These are phyloP conservation scores for Hemibagrus guttatus DNA, from an alignment of 2,797 vertebrate species.

Conservation along the genomic window DNA sequence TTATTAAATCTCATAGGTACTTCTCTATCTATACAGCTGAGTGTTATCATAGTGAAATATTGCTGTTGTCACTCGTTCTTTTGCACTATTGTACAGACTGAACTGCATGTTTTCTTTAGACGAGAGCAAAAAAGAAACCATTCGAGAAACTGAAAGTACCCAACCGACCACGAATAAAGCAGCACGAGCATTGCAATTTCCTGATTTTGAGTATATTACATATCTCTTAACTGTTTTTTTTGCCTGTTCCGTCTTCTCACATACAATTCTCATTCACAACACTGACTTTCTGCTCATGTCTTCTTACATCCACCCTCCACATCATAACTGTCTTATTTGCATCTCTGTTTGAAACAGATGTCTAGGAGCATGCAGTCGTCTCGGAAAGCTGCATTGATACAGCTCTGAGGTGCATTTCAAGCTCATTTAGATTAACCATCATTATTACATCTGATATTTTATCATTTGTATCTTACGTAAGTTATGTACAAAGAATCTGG, in stretches of 20 bases:
- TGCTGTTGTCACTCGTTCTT: not conserved
- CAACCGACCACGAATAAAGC: not conserved
- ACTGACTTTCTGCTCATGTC: not conserved
- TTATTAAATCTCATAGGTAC: not conserved
- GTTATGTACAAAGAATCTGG: not conserved
- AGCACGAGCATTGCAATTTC: not conserved
- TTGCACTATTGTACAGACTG: not conserved
- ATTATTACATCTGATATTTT: not conserved
- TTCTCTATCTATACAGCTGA: not conserved
- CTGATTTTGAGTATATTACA: not conserved
- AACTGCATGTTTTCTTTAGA: not conserved
- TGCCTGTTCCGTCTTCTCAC: not conserved
- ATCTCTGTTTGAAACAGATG: not conserved
- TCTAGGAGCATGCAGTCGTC: not conserved
- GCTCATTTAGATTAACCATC: not conserved
- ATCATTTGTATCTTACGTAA: not conserved
- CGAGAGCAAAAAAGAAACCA: not conserved
- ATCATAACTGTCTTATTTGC: not conserved
- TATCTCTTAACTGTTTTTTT: not conserved
- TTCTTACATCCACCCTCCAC: not conserved
- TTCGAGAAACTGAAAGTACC: not conserved
- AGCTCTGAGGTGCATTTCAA: not conserved
- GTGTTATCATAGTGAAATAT: not conserved
- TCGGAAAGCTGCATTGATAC: not conserved
- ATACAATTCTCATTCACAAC: not conserved